A percentile compares a stretch with the other conserved stretches of the same genome.
phyloP scores from a whole-genome alignment of 2,113 vertebrate species.

The Seriola quinqueradiata region DNA sequence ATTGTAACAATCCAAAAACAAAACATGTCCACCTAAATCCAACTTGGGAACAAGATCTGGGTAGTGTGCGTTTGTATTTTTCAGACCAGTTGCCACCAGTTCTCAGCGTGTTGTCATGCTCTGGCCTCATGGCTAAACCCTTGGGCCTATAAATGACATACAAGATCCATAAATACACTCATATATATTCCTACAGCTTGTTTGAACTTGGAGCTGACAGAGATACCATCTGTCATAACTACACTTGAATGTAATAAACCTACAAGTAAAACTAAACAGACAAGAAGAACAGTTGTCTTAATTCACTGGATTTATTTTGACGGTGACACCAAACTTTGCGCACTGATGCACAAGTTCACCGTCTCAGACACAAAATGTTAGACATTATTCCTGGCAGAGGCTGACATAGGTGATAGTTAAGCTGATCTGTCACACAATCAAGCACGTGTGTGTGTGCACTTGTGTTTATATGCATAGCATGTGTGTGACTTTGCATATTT shows the following conservation, averaged over 20 bases:
- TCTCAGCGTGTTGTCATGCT: conserved; percentile 58
- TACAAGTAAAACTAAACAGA: conserved; percentile 22
- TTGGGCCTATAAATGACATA: conserved; percentile 68
- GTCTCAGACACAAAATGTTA: conserved; percentile 26
- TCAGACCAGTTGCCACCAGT: conserved; percentile 55
- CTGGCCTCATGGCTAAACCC: conserved; percentile 49
- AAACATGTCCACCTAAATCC: background rate
- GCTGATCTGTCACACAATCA: conserved; percentile 45
- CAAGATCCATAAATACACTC: conserved; percentile 66
- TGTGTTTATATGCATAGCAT: conserved; percentile 30
- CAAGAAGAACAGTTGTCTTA: conserved; percentile 21
- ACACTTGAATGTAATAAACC: conserved; percentile 23
- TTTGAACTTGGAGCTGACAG: conserved; percentile 53
- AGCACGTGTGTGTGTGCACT: background rate
- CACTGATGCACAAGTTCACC: conserved; percentile 17
- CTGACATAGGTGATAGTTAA: conserved; percentile 26
- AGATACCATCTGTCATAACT: conserved; percentile 25
- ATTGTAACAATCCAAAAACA: background rate
- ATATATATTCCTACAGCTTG: conserved; percentile 51
- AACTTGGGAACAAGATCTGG: conserved; percentile 5
- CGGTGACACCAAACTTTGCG: conserved; percentile 22
- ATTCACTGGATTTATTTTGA: conserved; percentile 43
- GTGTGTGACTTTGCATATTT: conserved; percentile 47
- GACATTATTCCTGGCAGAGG: conserved; percentile 34
- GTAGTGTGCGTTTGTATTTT: conserved; percentile 16